Conservation (phyloP, 2,113 vertebrate genomes). For the Lampris megalopsis region DNA sequence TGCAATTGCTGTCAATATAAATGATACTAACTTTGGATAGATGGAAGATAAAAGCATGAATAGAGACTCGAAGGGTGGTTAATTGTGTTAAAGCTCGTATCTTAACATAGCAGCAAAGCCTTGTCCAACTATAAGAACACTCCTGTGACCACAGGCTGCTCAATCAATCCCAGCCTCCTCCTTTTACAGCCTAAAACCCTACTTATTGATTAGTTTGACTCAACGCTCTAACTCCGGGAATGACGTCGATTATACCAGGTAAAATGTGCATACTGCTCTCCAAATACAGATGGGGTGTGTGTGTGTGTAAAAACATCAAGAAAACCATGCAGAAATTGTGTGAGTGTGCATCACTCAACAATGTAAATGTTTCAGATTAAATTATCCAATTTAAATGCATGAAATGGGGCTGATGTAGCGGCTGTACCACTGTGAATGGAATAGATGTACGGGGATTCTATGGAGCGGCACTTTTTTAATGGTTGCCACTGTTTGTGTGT, state of each 20-base stretch:
- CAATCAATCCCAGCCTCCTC: slow-evolving; percentile 42
- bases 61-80: background rate
- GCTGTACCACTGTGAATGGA: too few species aligned
- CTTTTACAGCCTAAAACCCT: slow-evolving; percentile 43
- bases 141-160: slow-evolving; percentile 23
- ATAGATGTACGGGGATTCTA: too few species aligned
- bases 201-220: slow-evolving; percentile 50
- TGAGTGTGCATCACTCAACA: too few species aligned
- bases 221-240: slow-evolving; percentile 42
- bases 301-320: background rate
- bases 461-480: too few species aligned
- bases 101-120: background rate
- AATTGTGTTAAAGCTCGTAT: background rate
- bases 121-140: slow-evolving; percentile 8
- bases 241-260: slow-evolving; percentile 38
- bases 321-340: too few species aligned
- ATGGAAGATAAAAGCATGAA: background rate
- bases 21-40: too few species aligned
- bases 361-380: too few species aligned
- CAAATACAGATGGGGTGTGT: slow-evolving; percentile 10
- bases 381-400: too few species aligned
- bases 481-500: background rate
- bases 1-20: too few species aligned
- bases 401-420: too few species aligned
- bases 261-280: slow-evolving; percentile 34